Conservation (phyloP, 2,113 vertebrate species). For the Cyanoderma ruficeps region DNA sequence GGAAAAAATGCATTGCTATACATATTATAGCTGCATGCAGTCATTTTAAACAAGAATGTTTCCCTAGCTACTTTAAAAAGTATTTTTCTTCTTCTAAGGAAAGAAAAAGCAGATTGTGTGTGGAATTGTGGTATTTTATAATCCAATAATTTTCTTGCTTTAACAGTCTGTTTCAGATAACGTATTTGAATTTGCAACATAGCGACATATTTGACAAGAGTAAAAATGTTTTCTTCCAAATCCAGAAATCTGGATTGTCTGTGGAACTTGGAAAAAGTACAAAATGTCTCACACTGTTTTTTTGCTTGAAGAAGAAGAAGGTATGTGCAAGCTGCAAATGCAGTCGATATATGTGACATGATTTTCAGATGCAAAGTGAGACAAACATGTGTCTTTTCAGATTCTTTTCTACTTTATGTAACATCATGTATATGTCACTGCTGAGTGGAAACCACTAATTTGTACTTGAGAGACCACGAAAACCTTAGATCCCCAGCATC, state of each 20-base stretch:
- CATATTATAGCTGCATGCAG: neutral
- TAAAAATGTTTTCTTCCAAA: neutral
- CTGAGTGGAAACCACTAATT: neutral
- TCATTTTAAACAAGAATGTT: neutral
- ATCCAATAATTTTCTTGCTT: neutral
- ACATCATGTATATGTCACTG: neutral
- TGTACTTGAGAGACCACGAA: neutral
- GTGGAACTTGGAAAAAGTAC: neutral
- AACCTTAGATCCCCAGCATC: neutral
- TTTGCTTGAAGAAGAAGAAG: neutral
- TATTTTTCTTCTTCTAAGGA: neutral
- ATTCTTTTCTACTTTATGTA: neutral
- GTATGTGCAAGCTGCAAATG: neutral
- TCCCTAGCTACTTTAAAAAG: neutral
- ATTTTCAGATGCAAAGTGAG: neutral
- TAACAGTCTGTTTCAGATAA: neutral
- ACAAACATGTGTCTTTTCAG: neutral
- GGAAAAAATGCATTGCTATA: neutral
- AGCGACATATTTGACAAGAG: neutral
- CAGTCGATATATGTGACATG: neutral
- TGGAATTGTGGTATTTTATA: constrained; percentile 13
- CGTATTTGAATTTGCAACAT: neutral
- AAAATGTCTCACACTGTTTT: neutral
- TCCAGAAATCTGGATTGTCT: neutral
- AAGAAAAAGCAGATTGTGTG: neutral